Evolutionary conservation across 2,113 vertebrate species (phyloP), one percentile per base, ranked within the genome.

Genomic region (Burhinus oedicnemus): DNA sequence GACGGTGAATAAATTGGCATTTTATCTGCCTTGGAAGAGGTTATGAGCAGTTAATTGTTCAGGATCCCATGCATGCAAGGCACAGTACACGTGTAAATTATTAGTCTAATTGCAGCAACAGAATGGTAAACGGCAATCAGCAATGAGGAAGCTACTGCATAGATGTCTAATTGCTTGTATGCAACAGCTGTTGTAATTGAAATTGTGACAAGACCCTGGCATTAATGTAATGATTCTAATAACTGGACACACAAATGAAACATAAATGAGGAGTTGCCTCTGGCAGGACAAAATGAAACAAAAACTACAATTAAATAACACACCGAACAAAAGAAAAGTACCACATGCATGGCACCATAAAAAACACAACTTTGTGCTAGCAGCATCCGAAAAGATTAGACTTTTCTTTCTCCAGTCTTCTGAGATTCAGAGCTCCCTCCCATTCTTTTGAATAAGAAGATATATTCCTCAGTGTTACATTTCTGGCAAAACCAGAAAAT

Each of bases 111-210:
- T 92, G 83, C 47, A 90, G 61, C 26, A 87, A 79, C 47, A 75
- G 86, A 92, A 89, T 72, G 55, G 89, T 57, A 95, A 91, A 88
- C 5, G 16, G 51, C 38, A 88, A 83, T 3, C 45, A 2, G n/a
- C 79, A 79, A 58, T 45, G 57, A 75, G 36, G 44, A 89, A 87
- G 83, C 72, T 79, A 62, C 42, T 89, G 76, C 18, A 11, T 89
- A 90, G 80, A 89, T 79, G 34, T 89, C 76, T 90, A 94, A 96
- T 82, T 65, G 54, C 76, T 96, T 87, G 54, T 72, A 82, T 38
- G 44, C 34, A 79, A 62, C 90, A 96, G 85, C 92, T 97, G 92
- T 32, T 97, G 61, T 87, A 89, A 96, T 83, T 89, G 90, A 96
- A 97, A 92, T 78, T 71, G 57, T 91, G 69, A 78, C 83, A 93